phyloP scores from a whole-genome alignment of 2,888 invertebrate genomes.

The Notodonta dromedarius region DNA sequence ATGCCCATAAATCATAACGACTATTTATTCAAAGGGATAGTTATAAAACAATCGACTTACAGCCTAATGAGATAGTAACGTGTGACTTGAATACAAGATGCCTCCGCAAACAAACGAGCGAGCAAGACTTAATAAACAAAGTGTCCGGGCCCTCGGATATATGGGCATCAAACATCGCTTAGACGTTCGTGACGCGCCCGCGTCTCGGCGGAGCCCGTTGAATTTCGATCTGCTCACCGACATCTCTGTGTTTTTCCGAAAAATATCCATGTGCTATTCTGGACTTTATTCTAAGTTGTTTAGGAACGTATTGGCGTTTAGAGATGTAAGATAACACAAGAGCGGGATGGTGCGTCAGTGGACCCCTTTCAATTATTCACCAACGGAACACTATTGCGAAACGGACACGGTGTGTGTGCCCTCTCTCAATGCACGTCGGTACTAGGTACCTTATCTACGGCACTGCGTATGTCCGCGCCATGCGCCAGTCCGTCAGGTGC shows the following conservation, averaged over 20 bases:
- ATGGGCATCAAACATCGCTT: constrained; percentile 44
- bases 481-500: constrained; percentile 39
- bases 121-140: constrained; percentile 17
- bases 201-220: constrained; percentile 66
- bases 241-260: constrained; percentile 36
- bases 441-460: constrained; percentile 37
- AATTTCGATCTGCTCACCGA: constrained; percentile 63
- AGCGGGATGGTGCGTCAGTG: constrained; percentile 47
- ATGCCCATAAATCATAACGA: not conserved
- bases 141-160: constrained; percentile 11
- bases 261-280: constrained; percentile 25
- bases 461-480: constrained; percentile 42
- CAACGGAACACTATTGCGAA: constrained; percentile 58
- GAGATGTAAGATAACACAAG: constrained; percentile 53
- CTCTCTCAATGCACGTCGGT: constrained; percentile 34
- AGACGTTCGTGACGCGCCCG: constrained; percentile 66
- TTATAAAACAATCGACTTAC: constrained; percentile 22
- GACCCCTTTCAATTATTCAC: constrained; percentile 70
- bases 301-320: constrained; percentile 26
- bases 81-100: constrained; percentile 21
- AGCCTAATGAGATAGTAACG: constrained; percentile 17
- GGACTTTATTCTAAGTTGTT: constrained; percentile 29
- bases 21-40: constrained; percentile 12
- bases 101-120: constrained; percentile 14
- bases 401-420: constrained; percentile 51